phyloP scores from a whole-genome alignment of 2,797 vertebrate genomes.

The Gymnothorax reevesii region DNA sequence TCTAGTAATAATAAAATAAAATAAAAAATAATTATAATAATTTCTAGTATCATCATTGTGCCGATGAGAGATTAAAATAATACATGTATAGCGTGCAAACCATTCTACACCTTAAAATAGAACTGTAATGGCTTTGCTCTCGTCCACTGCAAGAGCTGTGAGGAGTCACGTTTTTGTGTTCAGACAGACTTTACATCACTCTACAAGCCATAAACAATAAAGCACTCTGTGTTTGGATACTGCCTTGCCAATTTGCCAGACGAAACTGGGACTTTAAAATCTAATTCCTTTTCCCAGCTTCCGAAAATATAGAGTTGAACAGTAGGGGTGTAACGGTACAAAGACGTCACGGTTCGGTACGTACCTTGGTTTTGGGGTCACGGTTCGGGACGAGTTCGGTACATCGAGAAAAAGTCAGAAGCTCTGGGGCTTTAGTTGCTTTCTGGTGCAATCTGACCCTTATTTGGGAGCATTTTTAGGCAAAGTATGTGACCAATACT shows the following conservation, averaged over 20 bases:
- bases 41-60: not conserved
- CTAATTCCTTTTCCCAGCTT: not conserved
- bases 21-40: not conserved
- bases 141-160: not conserved
- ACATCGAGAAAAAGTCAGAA: too few relatives aligned
- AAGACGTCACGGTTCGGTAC: too few relatives aligned
- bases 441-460: too few relatives aligned
- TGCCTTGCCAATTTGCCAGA: constrained; percentile 8
- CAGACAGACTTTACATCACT: constrained; percentile 6
- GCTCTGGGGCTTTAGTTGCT: too few relatives aligned
- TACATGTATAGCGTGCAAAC: not conserved
- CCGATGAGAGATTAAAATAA: not conserved
- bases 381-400: too few relatives aligned
- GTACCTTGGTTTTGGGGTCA: too few relatives aligned
- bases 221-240: not conserved
- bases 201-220: constrained; percentile 4
- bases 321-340: too few relatives aligned
- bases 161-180: not conserved
- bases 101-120: not conserved
- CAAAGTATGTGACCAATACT: too few relatives aligned
- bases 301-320: constrained; percentile 13
- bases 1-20: not conserved
- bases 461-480: too few relatives aligned
- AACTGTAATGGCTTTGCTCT: not conserved
- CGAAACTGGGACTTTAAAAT: not conserved